Base-by-base conservation (phyloP, 53 echinoderm and acorn worm genomes). In the Pentamera pediparva region DNA sequence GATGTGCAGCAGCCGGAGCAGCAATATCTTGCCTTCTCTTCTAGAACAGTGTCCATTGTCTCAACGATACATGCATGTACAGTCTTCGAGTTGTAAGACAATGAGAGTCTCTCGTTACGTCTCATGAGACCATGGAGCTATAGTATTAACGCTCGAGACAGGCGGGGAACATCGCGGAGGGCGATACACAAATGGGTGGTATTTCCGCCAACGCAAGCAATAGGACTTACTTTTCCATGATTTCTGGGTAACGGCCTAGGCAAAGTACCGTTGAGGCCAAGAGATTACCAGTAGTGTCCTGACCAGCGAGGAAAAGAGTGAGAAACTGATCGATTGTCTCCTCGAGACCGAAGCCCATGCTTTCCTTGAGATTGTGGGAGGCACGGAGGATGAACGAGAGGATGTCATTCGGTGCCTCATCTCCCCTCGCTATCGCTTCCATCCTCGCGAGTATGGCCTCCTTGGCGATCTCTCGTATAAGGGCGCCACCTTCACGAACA, bases 201-300 rank as follows among this genome's bases (percentile, higher is more conserved):
- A n/a, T n/a, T n/a, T n/a, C n/a, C n/a, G n/a, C n/a, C n/a, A n/a
- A n/a, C n/a, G n/a, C n/a, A n/a, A n/a, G n/a, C n/a, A n/a, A n/a
- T 6, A 26, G 7, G 31, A 49, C 20, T 61, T 82, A 82, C 86
- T 71, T 86, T 69, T 86, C 70, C 82, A 82, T 82, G 37, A 71
- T 69, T 34, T 82, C 76, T n/a, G 81, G 86, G 45, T 81, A 58
- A 32, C 71, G 76, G 30, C 86, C 64, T 5, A 86, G 77, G 33
- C 77, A 49, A 4, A 86, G 40, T 31, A 86, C 24, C 1, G 78
- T 58, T 34, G 82, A 76, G 2, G 86, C 61, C 41, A 86, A 53
- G 5, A 82, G 79, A 28, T 86, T 86, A n/a, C 59, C 86, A 29
- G 86, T 86, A 25, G 86, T 82, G 65, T 86, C 86, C 53, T 82